phyloP scores from a whole-genome alignment of 2,797 vertebrate genomes.

The Clarias platycephalus region DNA sequence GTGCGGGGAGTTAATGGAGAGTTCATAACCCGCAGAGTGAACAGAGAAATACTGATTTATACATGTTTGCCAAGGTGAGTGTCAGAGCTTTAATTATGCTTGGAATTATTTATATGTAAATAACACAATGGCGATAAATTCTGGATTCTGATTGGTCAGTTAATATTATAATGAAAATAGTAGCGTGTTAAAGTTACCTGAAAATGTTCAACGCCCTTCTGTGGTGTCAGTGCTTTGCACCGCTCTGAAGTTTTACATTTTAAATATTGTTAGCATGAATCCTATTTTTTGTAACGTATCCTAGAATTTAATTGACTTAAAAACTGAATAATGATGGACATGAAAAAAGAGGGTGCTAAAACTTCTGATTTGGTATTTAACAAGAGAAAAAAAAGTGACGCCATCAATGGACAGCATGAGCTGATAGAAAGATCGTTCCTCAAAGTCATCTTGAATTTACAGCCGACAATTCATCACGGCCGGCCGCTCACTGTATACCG shows the following conservation, averaged over 20 bases:
- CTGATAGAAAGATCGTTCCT: constrained; percentile 34
- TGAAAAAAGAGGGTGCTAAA: neutral
- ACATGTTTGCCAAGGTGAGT: neutral
- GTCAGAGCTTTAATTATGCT: neutral
- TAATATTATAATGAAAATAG: neutral
- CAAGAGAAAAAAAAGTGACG: neutral
- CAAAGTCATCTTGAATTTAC: constrained; percentile 54
- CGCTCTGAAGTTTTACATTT: neutral
- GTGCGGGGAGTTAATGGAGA: constrained; percentile 42
- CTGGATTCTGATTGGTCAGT: neutral
- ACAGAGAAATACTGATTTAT: constrained; percentile 42
- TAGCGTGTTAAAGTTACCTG: neutral
- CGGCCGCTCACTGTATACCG: constrained; percentile 57
- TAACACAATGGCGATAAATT: neutral
- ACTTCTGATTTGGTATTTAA: neutral
- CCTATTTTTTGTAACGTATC: too few species aligned
- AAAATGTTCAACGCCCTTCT: too few species aligned
- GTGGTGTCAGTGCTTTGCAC: neutral
- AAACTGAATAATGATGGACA: neutral
- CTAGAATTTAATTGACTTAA: neutral
- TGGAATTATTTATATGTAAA: neutral
- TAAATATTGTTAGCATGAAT: neutral
- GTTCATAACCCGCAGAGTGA: constrained; percentile 30
- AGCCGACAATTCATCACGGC: constrained; percentile 62
- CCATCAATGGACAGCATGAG: neutral